Base-by-base conservation (phyloP, 2,888 invertebrate species). In the Caenorhabditis wallacei region DNA sequence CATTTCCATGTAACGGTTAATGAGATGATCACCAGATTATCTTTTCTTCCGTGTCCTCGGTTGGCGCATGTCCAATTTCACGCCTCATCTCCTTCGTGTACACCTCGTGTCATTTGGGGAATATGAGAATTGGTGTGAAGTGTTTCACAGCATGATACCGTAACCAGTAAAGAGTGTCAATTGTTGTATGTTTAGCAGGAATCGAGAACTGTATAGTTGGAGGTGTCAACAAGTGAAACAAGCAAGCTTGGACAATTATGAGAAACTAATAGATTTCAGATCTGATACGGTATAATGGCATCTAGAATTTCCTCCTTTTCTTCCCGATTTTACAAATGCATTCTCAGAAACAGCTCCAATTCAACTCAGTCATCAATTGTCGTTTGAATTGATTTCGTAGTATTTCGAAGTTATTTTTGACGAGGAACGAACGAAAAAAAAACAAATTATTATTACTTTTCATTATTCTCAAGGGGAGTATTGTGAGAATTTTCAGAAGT, bases 1-100 rank as follows among this genome's bases (percentile, higher is more conserved):
- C 18, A 53, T 56, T n/a, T 43, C 35, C 69, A 54, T 76, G 75
- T 76, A 16, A 53, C 30, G 8, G 48, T 68, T 76, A 76, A 76
- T 76, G 76, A 76, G 76, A 76, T 61, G 61, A 76, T 76, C 69
- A 76, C 54, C 53, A 68, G 76, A 76, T 76, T 76, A 76, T 76
- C 68, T 40, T 43, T 68, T 51, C n/a, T 61, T 37, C 40, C 53
- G 43, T 54, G 75, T 64, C 66, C 66, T 66, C 63, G 72, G 56
- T 56, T 74, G 59, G 75, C 75, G 75, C 75, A 76, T 76, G 76
- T 76, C 53, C 68, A 40, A 76, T 76, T 76, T 69, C 76, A 76
- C 68, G 76, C 76, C 69, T 69, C 76, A 76, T 76, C 66, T 61
- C 59, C 48, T 61, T 40, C 57, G 76, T 76, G 76, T 61, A 24